Conservation (phyloP, 2,797 vertebrate species). For the Gorsachius magnificus region DNA sequence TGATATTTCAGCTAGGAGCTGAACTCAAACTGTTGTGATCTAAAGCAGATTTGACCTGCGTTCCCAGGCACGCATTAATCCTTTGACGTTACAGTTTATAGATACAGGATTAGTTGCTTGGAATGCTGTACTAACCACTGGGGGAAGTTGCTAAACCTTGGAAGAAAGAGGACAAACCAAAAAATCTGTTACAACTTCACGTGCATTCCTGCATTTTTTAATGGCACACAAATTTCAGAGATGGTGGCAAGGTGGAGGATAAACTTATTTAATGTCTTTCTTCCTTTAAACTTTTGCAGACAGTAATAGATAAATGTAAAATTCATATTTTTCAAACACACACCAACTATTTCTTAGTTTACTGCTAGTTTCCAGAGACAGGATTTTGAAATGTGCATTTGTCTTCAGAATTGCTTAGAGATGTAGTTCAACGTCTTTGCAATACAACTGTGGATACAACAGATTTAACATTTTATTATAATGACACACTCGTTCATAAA, state of each 20-base stretch:
- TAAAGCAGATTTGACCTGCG: slow-evolving; percentile 57
- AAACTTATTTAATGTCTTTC: neutral
- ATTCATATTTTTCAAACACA: neutral
- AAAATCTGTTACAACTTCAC: neutral
- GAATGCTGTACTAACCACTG: slow-evolving; percentile 20
- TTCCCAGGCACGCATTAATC: slow-evolving; percentile 56
- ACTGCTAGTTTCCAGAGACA: neutral
- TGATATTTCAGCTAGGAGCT: slow-evolving; percentile 54
- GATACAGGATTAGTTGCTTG: slow-evolving; percentile 54
- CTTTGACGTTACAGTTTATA: slow-evolving; percentile 53
- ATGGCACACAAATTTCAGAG: neutral
- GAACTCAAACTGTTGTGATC: slow-evolving; percentile 61
- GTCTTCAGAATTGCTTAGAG: neutral
- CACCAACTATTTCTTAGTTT: neutral
- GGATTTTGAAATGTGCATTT: neutral
- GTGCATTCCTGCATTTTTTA: neutral
- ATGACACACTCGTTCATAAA: neutral
- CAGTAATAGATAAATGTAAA: neutral
- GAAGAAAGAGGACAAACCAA: neutral
- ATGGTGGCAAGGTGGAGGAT: neutral
- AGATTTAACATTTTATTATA: neutral
- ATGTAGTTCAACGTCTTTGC: neutral
- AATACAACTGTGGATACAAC: neutral
- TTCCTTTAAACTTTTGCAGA: neutral
- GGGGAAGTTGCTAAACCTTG: slow-evolving; percentile 23